Base-by-base conservation (phyloP, 2,888 invertebrate genomes). In the Dorcus hopei region DNA sequence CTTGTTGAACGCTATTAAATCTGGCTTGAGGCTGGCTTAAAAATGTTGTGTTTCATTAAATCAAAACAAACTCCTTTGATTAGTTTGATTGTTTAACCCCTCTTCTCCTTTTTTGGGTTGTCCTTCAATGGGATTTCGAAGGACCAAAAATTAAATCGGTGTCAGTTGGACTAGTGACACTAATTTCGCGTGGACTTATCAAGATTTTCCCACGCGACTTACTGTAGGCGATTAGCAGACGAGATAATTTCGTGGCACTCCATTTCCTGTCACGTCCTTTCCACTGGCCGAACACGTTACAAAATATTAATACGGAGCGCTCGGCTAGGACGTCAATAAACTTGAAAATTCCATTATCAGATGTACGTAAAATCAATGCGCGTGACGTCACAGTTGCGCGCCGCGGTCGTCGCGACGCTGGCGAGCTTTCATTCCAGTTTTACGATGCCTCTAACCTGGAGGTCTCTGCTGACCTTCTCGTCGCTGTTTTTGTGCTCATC, bases 1-100 rank as follows among this genome's bases (percentile, higher is more conserved):
- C 0, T 74, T 92, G 4, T 68, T 91, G 11, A 82, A 74, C 38
- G 76, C 83, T 5, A 82, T 91, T 48, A 86, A 87, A 11, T 42
- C 42, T 3, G 5, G 26, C 26, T 26, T 26, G 26, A 26, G 2
- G 26, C 5, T 26, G 26, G 42, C 42, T 42, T 42, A 5, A 42
- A 14, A 6, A 42, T 11, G 5, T 42, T 11, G 5, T 11, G 11
- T 2, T 42, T 26, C 26, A 5, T 3, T 26, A 4, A 26, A 26
- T 4, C 5, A 26, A 26, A 26, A 5, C 26, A 14, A 14, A 26
- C 26, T 26, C 26, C 26, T 26, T 26, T 26, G 26, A 26, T 26
- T 26, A 9, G 11, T 5, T 42, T 42, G 6, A 4, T 42, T 42
- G 11, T 42, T 6, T 42, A 6, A 3, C 14, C 42, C 42, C 3